These are phyloP conservation scores for Lasioglossum lativentre DNA, from an alignment of 2,888 invertebrate genomes.

Conservation along the genomic window DNA sequence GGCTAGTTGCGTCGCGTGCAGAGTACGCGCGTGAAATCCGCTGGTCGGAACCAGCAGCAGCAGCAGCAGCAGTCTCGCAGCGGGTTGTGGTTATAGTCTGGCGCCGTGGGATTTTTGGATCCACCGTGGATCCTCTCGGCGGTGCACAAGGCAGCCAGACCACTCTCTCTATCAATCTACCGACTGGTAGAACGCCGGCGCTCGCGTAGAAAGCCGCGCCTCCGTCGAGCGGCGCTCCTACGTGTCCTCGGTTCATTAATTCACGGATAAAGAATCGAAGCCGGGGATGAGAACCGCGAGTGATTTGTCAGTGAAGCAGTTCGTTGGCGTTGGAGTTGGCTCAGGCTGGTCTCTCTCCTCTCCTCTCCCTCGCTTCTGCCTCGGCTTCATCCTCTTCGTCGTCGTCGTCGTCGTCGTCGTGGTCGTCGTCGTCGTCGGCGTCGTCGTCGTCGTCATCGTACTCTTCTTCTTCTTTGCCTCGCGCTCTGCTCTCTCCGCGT, in stretches of 20 bases:
- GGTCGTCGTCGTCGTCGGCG: slow-evolving; percentile 17
- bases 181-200: neutral
- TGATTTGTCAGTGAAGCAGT: slow-evolving; percentile 82
- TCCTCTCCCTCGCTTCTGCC: slow-evolving; percentile 60
- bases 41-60: neutral
- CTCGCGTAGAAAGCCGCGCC: slow-evolving; percentile 42
- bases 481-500: slow-evolving; percentile 75
- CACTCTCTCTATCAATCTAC: neutral
- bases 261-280: slow-evolving; percentile 59
- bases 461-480: slow-evolving; percentile 50
- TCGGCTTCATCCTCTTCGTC: slow-evolving; percentile 40
- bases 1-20: slow-evolving; percentile 47
- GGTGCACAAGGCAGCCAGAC: neutral
- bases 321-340: slow-evolving; percentile 81
- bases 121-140: neutral
- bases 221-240: slow-evolving; percentile 37
- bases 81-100: neutral
- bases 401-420: slow-evolving; percentile 25
- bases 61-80: neutral
- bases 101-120: slow-evolving; percentile 6
- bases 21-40: slow-evolving; percentile 48
- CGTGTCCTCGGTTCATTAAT: slow-evolving; percentile 54
- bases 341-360: slow-evolving; percentile 72
- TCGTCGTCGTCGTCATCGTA: slow-evolving; percentile 44
- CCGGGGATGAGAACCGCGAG: slow-evolving; percentile 81